Evolutionary conservation across 2,888 invertebrate genomes (phyloP).

Genomic region (Eristalinus sepulchralis): DNA sequence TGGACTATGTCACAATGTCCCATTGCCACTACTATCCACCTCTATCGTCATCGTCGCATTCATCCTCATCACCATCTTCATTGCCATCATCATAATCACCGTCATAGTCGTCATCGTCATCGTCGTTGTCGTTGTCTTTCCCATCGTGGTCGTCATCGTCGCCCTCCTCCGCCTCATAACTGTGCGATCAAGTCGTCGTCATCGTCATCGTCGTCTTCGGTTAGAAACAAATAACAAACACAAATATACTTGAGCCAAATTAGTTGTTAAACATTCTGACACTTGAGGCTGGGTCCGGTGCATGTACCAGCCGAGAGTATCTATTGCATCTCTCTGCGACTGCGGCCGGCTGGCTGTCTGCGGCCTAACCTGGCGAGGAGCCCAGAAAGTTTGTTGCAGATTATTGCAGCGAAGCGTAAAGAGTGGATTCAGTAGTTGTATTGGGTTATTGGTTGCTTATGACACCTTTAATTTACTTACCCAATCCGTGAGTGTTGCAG

Average conservation of each 20-base stretch:
- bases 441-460: slow-evolving; percentile 63
- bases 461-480: slow-evolving; percentile 69
- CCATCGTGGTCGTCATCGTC: neutral
- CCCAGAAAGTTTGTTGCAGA: slow-evolving; percentile 32
- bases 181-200: neutral
- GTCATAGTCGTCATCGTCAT: neutral
- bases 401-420: slow-evolving; percentile 40
- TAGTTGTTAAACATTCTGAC: slow-evolving; percentile 58
- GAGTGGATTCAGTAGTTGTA: slow-evolving; percentile 62
- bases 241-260: slow-evolving; percentile 48
- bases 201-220: slow-evolving; percentile 1
- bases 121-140: no score
- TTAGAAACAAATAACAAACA: slow-evolving; percentile 39
- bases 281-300: slow-evolving; percentile 32
- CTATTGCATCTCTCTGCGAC: slow-evolving; percentile 20
- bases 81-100: neutral
- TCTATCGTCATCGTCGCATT: neutral
- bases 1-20: slow-evolving; percentile 14
- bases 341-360: neutral
- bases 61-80: neutral
- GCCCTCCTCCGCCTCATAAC: slow-evolving; percentile 7
- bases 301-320: neutral
- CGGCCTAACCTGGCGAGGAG: neutral
- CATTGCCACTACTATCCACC: neutral
- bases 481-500: slow-evolving; percentile 61